Base-by-base conservation (phyloP, 2,113 vertebrate genomes). In the Hystrix brachyura region DNA sequence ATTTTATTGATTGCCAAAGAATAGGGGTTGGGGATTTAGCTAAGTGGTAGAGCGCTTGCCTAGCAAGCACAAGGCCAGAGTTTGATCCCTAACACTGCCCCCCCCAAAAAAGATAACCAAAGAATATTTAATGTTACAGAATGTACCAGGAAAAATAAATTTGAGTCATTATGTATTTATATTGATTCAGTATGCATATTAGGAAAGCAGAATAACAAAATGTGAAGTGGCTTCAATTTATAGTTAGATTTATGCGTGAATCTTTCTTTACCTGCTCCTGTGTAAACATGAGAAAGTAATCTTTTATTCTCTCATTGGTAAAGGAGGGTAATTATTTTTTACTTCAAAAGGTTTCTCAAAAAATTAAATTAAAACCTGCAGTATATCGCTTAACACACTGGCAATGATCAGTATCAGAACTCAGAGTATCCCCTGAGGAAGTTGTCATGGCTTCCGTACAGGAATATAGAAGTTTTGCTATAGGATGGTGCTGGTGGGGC, bases 261-360 rank as follows among this genome's bases (percentile, higher is more conserved):
- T 87, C 27, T 86, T 60, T 83, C 18, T n/a, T 82, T 43, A 80
- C 2, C 19, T 85, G 55, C 60, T 85, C 55, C 53, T 57, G 0
- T 90, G 8, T 65, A 81, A 46, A 53, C 15, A 2, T 81, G 34
- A 85, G 64, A 91, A 91, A 87, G 79, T 82, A 74, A 59, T 60
- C 64, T 91, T 32, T 91, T 43, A 94, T 71, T 95, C 62, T 57
- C 34, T 84, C n/a, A 69, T n/a, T 94, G 83, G 23, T 83, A 91
- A 95, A 92, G 17, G 29, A 91, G 21, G 5, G 46, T 64, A 69
- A 71, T 85, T 95, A 76, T 78, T 62, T 88, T 96, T 96, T 85
- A 83, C 23, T 85, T 76, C 11, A 15, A 27, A 65, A 6, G 46
- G 25, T 64, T 89, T 92, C 92, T 86, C 38, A 93, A 95, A 81